Conservation (phyloP, 2,113 vertebrate genomes). For the Etheostoma spectabile region DNA sequence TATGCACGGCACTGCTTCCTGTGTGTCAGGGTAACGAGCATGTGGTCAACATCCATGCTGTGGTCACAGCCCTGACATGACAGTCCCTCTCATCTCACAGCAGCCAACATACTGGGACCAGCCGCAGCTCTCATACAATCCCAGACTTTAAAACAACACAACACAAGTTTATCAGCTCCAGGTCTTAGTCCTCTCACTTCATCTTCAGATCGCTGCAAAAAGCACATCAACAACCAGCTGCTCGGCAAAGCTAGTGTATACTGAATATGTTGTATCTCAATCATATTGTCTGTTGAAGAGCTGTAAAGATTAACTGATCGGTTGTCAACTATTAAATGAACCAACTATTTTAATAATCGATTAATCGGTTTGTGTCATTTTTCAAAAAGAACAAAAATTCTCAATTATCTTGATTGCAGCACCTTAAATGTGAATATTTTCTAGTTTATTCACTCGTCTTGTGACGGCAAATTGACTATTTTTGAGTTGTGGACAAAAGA, state of each 20-base stretch:
- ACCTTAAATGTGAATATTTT: not conserved
- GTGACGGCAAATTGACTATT: not conserved
- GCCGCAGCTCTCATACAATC: slow-evolving; percentile 1
- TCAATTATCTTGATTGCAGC: not conserved
- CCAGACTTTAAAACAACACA: slow-evolving; percentile 2
- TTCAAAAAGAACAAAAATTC: not conserved
- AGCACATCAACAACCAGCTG: not conserved
- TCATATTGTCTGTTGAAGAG: no score
- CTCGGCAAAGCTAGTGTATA: not conserved
- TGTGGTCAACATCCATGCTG: not conserved
- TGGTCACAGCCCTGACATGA: slow-evolving; percentile 32
- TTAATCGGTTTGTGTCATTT: no score
- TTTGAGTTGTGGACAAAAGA: no score
- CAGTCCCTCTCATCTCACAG: slow-evolving; percentile 34
- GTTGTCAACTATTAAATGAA: no score
- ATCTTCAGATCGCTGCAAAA: not conserved
- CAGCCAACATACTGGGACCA: slow-evolving; percentile 44
- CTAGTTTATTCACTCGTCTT: not conserved
- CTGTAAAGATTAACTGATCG: no score
- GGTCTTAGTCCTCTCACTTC: slow-evolving; percentile 14
- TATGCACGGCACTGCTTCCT: not conserved
- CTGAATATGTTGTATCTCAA: no score
- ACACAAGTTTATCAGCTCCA: not conserved
- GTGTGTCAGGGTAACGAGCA: slow-evolving; percentile 16
- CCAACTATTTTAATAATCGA: no score